Percentiles rank a stretch among this genome's conserved stretches.
These are phyloP conservation scores for Oryzias melastigma DNA, from an alignment of 2,113 vertebrate genomes.

Conservation along the genomic window DNA sequence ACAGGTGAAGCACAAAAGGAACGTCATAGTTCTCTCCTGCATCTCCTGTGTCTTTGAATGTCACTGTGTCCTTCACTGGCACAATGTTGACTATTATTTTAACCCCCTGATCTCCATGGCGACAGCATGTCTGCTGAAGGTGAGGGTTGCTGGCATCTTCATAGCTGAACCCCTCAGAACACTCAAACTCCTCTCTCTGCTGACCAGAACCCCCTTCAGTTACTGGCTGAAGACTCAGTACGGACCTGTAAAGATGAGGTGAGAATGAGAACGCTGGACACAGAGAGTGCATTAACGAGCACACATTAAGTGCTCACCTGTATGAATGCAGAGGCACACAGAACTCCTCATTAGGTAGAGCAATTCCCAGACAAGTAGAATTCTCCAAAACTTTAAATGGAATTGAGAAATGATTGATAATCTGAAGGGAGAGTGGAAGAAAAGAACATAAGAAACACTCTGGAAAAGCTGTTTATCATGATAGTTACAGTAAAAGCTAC, in stretches of 20 bases:
- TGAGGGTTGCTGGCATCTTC: constrained; percentile 72
- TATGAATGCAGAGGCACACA: constrained; percentile 91
- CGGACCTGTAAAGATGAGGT: constrained; percentile 72
- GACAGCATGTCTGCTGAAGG: constrained; percentile 82
- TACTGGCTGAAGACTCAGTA: constrained; percentile 84
- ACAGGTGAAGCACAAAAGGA: constrained; percentile 91
- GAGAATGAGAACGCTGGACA: background rate
- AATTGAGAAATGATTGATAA: constrained; percentile 93
- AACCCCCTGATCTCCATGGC: constrained; percentile 57
- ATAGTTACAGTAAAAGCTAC: background rate
- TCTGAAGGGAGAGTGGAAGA: constrained; percentile 66
- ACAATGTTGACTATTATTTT: constrained; percentile 88
- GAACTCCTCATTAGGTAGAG: constrained; percentile 87
- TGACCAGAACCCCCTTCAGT: constrained; percentile 42
- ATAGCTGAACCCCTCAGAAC: constrained; percentile 88
- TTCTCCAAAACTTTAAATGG: constrained; percentile 87
- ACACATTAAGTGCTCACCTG: constrained; percentile 71
- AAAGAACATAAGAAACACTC: background rate
- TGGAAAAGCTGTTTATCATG: background rate
- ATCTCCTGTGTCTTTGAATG: constrained; percentile 78
- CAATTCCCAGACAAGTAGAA: constrained; percentile 81
- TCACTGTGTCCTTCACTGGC: constrained; percentile 82
- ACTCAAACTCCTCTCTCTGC: constrained; percentile 55
- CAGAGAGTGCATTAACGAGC: background rate
- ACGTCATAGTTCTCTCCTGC: constrained; percentile 85